phyloP scores from a whole-genome alignment of 2,888 invertebrate species.

The Epirrita christyi region DNA sequence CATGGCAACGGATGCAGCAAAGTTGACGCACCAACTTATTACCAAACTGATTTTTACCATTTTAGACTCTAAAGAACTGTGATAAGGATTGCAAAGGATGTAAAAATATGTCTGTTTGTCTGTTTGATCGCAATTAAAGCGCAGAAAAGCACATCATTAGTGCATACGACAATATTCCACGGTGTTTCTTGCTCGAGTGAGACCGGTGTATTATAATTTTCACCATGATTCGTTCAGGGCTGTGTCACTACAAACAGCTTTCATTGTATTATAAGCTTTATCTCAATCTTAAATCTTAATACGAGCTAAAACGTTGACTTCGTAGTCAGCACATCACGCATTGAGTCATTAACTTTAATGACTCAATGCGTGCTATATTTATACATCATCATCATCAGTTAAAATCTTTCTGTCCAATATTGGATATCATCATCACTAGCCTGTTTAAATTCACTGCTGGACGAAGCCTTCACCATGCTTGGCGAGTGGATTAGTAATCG shows the following conservation, averaged over 20 bases:
- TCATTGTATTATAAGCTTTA: not conserved
- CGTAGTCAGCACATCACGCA: too few relatives aligned
- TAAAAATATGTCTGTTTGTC: constrained; percentile 54
- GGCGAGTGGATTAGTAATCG: too few relatives aligned
- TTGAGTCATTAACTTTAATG: too few relatives aligned
- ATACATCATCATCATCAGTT: too few relatives aligned
- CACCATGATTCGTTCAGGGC: constrained; percentile 14
- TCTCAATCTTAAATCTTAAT: too few relatives aligned
- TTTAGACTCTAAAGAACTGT: constrained; percentile 34
- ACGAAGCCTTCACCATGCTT: too few relatives aligned
- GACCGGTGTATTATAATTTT: constrained; percentile 33
- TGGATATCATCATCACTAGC: too few relatives aligned
- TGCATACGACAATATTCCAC: constrained; percentile 82
- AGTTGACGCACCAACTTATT: constrained; percentile 49
- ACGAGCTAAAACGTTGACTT: too few relatives aligned
- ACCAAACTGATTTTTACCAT: constrained; percentile 4
- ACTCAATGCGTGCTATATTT: too few relatives aligned
- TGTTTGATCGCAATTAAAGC: constrained; percentile 81
- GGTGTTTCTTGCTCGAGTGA: constrained; percentile 67
- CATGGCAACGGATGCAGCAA: constrained; percentile 67
- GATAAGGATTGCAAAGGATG: constrained; percentile 32
- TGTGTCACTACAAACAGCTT: constrained; percentile 6
- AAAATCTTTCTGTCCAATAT: too few relatives aligned
- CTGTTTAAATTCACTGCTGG: too few relatives aligned
- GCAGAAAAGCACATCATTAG: constrained; percentile 81